A percentile compares a stretch with the other conserved stretches of the same genome.
Evolutionary conservation across 2,888 invertebrate genomes (phyloP).

Genomic region (Nomada ferruginata): DNA sequence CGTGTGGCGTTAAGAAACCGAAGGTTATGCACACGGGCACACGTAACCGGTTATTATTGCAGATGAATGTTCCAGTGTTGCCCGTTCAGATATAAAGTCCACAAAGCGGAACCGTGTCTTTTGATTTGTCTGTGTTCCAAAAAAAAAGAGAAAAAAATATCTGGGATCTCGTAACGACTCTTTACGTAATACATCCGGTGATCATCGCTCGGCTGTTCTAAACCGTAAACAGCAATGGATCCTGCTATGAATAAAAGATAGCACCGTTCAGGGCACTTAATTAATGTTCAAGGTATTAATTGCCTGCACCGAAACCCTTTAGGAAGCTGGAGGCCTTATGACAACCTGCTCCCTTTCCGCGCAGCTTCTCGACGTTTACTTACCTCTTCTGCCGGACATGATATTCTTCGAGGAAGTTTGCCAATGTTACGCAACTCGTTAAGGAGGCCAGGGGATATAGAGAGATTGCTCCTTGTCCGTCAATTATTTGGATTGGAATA

Average conservation of each 20-base stretch:
- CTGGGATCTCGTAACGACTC: background rate
- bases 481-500: background rate
- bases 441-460: background rate
- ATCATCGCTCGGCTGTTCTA: background rate
- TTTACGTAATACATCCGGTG: conserved; percentile 8
- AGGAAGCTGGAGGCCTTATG: too few relatives aligned
- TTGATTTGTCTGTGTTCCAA: background rate
- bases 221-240: background rate
- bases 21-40: conserved; percentile 26
- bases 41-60: background rate
- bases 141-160: background rate
- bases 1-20: conserved; percentile 1
- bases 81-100: background rate
- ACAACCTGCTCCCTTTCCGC: background rate
- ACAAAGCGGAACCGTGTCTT: background rate
- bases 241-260: background rate
- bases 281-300: background rate
- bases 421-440: conserved; percentile 25
- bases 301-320: too few relatives aligned
- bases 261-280: background rate
- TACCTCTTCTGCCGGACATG: conserved; percentile 31
- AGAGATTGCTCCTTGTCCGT: too few relatives aligned
- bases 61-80: background rate
- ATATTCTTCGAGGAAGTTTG: conserved; percentile 24
- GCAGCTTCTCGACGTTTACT: background rate